These are phyloP conservation scores for Eulimnadia texana DNA, from an alignment of 1,140 invertebrate genomes.

Conservation along the genomic window DNA sequence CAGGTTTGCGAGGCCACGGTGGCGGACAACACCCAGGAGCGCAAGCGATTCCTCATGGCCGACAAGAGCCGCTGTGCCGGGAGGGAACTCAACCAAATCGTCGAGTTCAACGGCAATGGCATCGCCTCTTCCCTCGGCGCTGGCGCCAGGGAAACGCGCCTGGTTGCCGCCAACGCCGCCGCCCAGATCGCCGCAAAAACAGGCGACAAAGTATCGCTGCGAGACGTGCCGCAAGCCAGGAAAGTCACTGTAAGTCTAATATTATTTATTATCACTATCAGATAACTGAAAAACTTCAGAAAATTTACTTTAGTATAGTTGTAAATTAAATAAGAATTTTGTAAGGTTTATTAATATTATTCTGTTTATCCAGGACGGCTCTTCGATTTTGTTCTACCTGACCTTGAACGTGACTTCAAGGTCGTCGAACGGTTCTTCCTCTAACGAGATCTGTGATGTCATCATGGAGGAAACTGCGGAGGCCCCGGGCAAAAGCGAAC, in stretches of 20 bases:
- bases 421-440: neutral
- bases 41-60: neutral
- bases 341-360: neutral
- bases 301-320: too few relatives aligned
- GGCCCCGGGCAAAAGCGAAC: neutral
- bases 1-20: neutral
- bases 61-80: neutral
- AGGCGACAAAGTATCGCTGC: neutral
- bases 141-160: neutral
- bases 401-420: neutral
- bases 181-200: neutral
- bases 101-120: neutral
- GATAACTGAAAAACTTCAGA: too few relatives aligned
- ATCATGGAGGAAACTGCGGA: slow-evolving; percentile 5
- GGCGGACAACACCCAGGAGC: neutral
- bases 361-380: neutral
- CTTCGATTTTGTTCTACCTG: neutral
- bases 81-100: neutral
- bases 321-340: too few relatives aligned
- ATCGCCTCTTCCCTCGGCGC: neutral
- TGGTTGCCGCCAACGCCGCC: neutral
- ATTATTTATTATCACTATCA: too few relatives aligned
- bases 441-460: slow-evolving; percentile 11
- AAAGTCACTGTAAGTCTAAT: neutral
- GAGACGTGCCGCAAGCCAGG: neutral